Base-by-base conservation (phyloP, 2,113 vertebrate species). In the Ammodytes dubius region DNA sequence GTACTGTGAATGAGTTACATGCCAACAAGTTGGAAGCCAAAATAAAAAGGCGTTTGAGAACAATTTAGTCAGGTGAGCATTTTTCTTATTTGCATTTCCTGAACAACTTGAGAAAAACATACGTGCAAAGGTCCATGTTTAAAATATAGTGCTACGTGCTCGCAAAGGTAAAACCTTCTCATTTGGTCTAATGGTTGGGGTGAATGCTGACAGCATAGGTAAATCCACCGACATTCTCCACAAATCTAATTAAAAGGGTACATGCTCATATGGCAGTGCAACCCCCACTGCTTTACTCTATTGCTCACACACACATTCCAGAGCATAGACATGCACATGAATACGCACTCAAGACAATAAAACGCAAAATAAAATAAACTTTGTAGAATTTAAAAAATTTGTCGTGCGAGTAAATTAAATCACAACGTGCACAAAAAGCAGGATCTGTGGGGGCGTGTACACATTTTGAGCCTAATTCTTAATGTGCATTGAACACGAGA, bases 171-270 rank as follows among this genome's bases (percentile, higher is more conserved):
- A 85, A 90, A 81, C 73, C 74, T 74, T 84, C 85, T 87, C 87
- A 79, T 88, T 93, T 88, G 79, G 67, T 88, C 81, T 83, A 85
- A 87, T 85, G 85, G 89, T 87, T 81, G 61, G 78, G 91, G 77
- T 82, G 84, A 88, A 88, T 69, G 82, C 90, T 94, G 92, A 93
- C 90, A 92, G 91, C 87, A 79, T 77, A 93, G 91, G 93, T 90
- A 94, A 94, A 93, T 92, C 84, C 84, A 87, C 86, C 86, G 81
- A 94, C 94, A 95, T 95, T 95, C 94, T 94, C 92, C 87, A 90
- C 91, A 95, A 95, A 95, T 94, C 93, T 89, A 95, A 95, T 95
- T 95, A 92, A 91, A 92, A 89, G 84, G 87, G 88, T 83, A 81
- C 89, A 83, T 71, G 90, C 90, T 88, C 87, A 74, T 86, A 90